A percentile compares a stretch with the other conserved stretches of the same genome.
These are phyloP conservation scores for Teleogryllus oceanicus DNA, from an alignment of 2,888 invertebrate species.

Conservation along the genomic window DNA sequence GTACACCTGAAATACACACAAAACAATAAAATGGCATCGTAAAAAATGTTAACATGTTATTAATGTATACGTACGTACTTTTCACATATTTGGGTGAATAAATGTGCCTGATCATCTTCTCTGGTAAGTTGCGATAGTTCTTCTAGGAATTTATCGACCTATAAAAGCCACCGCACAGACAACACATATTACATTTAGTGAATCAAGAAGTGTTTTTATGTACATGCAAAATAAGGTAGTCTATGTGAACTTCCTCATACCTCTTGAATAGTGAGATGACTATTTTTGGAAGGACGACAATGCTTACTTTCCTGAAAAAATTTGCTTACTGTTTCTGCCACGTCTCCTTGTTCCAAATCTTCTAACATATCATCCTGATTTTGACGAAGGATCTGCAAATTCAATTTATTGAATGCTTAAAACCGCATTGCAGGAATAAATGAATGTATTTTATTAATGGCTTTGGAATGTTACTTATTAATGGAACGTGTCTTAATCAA, in stretches of 20 bases:
- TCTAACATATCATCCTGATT: conserved; percentile 78
- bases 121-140: conserved; percentile 71
- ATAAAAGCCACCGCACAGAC: neutral
- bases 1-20: conserved; percentile 61
- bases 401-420: neutral
- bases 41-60: too few species aligned
- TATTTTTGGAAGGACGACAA: conserved; percentile 61
- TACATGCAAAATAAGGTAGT: neutral
- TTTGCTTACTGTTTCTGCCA: conserved; percentile 77
- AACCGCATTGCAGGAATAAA: too few species aligned
- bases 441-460: too few species aligned
- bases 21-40: neutral
- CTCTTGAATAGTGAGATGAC: conserved; percentile 68
- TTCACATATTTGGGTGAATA: conserved; percentile 69
- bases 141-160: conserved; percentile 70
- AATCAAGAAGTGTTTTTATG: neutral
- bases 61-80: conserved; percentile 43
- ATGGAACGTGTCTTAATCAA: too few species aligned
- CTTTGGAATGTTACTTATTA: too few species aligned
- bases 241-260: conserved; percentile 39
- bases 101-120: conserved; percentile 80
- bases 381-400: conserved; percentile 59
- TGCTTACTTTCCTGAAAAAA: conserved; percentile 68
- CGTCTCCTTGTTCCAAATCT: conserved; percentile 84
- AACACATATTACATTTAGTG: too few species aligned